Evolutionary conservation across 1,140 invertebrate species (phyloP).

Genomic region (Aplysia californica): DNA sequence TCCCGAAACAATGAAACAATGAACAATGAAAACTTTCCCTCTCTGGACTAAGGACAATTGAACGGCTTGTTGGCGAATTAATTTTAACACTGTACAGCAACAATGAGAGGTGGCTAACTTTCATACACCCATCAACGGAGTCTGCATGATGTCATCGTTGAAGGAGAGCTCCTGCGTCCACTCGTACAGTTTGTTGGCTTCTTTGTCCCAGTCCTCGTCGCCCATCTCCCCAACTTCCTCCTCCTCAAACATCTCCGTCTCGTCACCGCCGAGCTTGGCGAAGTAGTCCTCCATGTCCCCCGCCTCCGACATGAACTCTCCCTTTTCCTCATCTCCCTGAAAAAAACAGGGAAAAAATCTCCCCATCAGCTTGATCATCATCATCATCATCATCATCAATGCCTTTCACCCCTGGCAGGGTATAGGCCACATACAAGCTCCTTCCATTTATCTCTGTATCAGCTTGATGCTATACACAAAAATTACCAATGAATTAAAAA

Average conservation of each 20-base stretch:
- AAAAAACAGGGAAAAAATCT: neutral
- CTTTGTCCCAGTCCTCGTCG: slow-evolving; percentile 56
- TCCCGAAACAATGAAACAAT: no score
- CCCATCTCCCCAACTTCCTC: neutral
- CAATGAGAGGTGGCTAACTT: neutral
- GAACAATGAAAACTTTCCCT: no score
- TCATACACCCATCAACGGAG: slow-evolving; percentile 27
- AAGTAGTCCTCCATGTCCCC: slow-evolving; percentile 37
- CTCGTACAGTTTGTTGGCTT: slow-evolving; percentile 62
- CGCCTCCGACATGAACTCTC: neutral
- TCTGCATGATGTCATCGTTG: slow-evolving; percentile 58
- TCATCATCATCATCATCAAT: no score
- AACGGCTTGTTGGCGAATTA: neutral
- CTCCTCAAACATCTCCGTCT: neutral
- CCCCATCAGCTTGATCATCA: neutral
- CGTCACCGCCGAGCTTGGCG: slow-evolving; percentile 35
- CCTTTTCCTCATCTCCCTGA: neutral
- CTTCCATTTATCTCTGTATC: no score
- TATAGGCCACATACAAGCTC: no score
- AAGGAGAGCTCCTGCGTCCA: slow-evolving; percentile 65
- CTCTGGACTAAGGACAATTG: no score
- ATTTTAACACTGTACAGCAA: neutral
- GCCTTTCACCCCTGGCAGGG: no score
- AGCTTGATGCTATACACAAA: no score
- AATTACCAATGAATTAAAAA: neutral